Percentiles rank a stretch among this genome's conserved stretches.
These are phyloP conservation scores for Alcedo quadribrachys DNA, from an alignment of 2,797 vertebrate species.

Conservation along the genomic window DNA sequence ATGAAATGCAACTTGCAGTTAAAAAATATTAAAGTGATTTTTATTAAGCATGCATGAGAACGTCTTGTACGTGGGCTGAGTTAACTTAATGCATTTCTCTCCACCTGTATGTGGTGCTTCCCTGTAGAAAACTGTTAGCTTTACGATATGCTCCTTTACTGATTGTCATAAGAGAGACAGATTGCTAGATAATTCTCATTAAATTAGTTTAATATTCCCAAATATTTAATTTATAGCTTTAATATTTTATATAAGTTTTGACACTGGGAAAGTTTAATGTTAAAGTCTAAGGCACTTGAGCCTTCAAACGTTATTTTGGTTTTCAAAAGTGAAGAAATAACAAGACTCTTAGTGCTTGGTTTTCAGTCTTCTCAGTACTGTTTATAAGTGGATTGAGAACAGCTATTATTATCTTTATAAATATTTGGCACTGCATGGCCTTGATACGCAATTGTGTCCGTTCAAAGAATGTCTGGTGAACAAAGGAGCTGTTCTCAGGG, in stretches of 20 bases:
- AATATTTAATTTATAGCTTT: background rate
- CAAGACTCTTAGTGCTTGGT: background rate
- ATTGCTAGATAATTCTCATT: background rate
- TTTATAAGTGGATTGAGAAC: background rate
- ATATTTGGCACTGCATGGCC: slow-evolving; percentile 12
- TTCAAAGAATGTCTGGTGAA: slow-evolving; percentile 53
- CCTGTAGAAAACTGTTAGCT: background rate
- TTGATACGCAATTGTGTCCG: background rate
- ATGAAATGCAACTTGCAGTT: background rate
- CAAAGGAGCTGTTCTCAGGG: slow-evolving; percentile 71
- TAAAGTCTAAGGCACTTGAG: background rate
- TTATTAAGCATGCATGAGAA: background rate
- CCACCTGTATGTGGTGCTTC: background rate
- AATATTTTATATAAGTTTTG: background rate
- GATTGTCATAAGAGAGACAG: background rate
- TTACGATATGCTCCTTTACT: background rate
- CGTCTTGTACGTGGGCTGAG: background rate
- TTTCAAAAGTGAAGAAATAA: background rate
- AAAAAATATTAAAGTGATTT: background rate
- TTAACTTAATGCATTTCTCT: background rate
- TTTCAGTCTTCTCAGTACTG: slow-evolving; percentile 13
- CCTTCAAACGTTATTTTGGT: background rate
- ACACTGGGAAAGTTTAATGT: background rate
- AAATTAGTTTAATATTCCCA: background rate
- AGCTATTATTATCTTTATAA: background rate